These are phyloP conservation scores for Callyntrura guangdongensis DNA, from an alignment of 2,888 invertebrate species.

Conservation along the genomic window DNA sequence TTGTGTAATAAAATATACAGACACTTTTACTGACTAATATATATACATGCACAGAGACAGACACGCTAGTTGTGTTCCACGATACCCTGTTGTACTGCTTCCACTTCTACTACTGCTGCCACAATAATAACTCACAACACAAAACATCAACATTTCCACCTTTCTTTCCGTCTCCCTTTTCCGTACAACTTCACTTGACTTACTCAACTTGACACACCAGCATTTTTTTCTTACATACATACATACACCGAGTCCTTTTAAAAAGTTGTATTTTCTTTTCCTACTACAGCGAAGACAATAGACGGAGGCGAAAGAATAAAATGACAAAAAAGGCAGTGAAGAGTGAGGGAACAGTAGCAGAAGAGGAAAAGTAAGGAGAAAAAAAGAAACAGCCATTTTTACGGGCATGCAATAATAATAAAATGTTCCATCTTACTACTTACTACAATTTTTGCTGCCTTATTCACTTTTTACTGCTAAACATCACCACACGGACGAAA, in stretches of 20 bases:
- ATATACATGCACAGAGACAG: constrained; percentile 35
- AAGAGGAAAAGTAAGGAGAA: constrained; percentile 23
- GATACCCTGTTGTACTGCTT: constrained; percentile 39
- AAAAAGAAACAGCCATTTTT: constrained; percentile 59
- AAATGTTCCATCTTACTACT: constrained; percentile 69
- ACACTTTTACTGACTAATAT: constrained; percentile 30
- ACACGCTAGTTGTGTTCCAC: constrained; percentile 29
- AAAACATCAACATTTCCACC: constrained; percentile 59
- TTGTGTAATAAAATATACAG: constrained; percentile 53
- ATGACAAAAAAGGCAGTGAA: constrained; percentile 58
- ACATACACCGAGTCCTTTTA: not conserved
- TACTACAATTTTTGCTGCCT: constrained; percentile 59
- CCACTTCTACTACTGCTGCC: constrained; percentile 43
- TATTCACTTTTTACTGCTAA: constrained; percentile 57
- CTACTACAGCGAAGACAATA: constrained; percentile 21
- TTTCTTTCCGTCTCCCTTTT: constrained; percentile 16
- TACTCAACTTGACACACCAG: constrained; percentile 60
- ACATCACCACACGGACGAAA: constrained; percentile 48
- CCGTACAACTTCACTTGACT: constrained; percentile 51
- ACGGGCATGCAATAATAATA: constrained; percentile 76
- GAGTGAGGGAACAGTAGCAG: constrained; percentile 16
- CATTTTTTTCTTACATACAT: constrained; percentile 57
- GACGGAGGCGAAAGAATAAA: constrained; percentile 46
- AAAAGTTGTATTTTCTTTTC: constrained; percentile 25
- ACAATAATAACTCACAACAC: constrained; percentile 73